These are phyloP conservation scores for Folsomia candida DNA, from an alignment of 2,888 invertebrate species.

Conservation along the genomic window DNA sequence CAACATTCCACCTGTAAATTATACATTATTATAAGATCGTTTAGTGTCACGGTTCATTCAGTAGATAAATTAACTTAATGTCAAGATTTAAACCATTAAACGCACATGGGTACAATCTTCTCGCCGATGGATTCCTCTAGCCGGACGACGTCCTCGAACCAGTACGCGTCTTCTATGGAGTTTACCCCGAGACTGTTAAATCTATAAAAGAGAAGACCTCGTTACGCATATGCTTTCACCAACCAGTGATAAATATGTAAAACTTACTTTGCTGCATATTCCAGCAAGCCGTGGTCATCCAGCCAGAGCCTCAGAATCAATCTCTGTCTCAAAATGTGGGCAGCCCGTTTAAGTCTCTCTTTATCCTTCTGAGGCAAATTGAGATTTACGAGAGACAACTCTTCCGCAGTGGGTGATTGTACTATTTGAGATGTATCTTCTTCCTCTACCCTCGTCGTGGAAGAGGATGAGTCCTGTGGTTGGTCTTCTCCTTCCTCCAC, in stretches of 20 bases:
- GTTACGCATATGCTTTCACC: too few species aligned
- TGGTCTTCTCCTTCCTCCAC: constrained; percentile 3
- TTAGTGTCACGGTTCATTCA: not conserved
- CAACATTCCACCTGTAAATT: constrained; percentile 81
- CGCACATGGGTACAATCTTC: constrained; percentile 67
- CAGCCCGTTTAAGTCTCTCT: constrained; percentile 76
- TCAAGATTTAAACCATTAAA: not conserved
- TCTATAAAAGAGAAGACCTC: constrained; percentile 29
- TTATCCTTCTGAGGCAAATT: constrained; percentile 81
- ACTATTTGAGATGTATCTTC: not conserved
- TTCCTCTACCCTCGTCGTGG: constrained; percentile 5
- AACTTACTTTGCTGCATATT: constrained; percentile 57
- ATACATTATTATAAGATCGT: not conserved
- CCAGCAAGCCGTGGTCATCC: constrained; percentile 54
- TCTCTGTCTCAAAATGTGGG: constrained; percentile 75
- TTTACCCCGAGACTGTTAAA: constrained; percentile 67
- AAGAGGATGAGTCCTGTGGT: not conserved
- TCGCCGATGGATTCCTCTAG: constrained; percentile 71
- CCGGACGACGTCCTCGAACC: constrained; percentile 74
- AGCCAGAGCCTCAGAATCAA: constrained; percentile 84
- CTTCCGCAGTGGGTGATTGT: constrained; percentile 1
- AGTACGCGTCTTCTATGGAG: constrained; percentile 85
- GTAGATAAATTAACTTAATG: not conserved
- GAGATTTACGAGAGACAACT: constrained; percentile 52
- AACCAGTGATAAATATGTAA: not conserved